Conservation (phyloP, 2,113 vertebrate species). For the Opisthocomus hoazin region DNA sequence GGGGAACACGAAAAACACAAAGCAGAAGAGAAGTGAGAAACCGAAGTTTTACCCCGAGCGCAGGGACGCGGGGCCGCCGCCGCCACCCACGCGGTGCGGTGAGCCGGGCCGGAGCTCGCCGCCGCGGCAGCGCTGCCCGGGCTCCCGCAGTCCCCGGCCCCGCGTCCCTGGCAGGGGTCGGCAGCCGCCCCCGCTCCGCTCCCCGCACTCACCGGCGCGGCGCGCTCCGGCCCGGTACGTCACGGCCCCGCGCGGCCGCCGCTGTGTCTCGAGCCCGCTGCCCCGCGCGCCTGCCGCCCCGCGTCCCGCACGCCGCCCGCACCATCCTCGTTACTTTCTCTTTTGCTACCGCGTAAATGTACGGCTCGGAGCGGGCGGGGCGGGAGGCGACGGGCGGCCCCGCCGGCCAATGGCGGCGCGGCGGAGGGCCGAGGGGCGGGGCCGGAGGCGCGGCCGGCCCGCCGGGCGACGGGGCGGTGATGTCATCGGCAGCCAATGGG, state of each 20-base stretch:
- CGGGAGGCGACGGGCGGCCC: background rate
- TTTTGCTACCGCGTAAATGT: slow-evolving; percentile 80
- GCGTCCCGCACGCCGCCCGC: background rate
- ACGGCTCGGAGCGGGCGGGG: slow-evolving; percentile 70
- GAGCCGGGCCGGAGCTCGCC: background rate
- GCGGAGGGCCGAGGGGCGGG: background rate
- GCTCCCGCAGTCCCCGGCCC: background rate
- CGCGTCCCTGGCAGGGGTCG: too few relatives aligned
- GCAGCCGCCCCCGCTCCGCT: too few relatives aligned
- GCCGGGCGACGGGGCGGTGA: slow-evolving; percentile 60
- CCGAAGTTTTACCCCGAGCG: background rate
- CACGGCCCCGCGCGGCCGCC: background rate
- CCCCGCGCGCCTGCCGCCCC: background rate
- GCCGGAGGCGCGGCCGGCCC: background rate
- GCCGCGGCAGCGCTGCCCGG: background rate
- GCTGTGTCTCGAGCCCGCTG: background rate
- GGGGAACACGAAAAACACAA: too few relatives aligned
- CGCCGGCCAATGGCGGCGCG: background rate
- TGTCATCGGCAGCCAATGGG: slow-evolving; percentile 92
- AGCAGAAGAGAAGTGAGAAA: background rate
- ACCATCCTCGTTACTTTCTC: slow-evolving; percentile 88
- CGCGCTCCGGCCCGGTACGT: background rate
- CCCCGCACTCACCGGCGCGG: background rate
- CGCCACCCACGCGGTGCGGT: background rate
- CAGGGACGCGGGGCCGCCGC: background rate